A percentile compares a stretch with the other conserved stretches of the same genome.
These are phyloP conservation scores for Labrus mixtus DNA, from an alignment of 2,113 vertebrate genomes.

Conservation along the genomic window DNA sequence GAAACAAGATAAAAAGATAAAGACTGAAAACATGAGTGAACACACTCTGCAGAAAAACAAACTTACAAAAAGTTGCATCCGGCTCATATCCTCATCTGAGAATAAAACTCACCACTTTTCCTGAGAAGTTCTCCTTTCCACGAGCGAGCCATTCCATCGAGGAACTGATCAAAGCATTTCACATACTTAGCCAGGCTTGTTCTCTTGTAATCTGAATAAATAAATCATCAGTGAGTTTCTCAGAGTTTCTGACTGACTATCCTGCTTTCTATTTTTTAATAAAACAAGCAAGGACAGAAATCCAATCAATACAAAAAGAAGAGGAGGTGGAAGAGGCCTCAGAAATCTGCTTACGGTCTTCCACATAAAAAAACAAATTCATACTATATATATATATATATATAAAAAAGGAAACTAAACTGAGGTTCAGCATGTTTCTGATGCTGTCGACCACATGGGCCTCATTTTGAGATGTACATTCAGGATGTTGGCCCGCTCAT, in stretches of 20 bases:
- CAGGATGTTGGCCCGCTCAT: no score
- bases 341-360: no score
- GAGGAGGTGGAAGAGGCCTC: no score
- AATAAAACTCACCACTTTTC: conserved; percentile 86
- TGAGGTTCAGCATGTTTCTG: no score
- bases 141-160: conserved; percentile 87
- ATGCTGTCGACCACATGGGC: no score
- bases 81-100: background rate
- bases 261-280: no score
- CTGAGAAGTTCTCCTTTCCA: conserved; percentile 87
- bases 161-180: conserved; percentile 90
- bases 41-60: background rate
- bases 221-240: background rate
- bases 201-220: conserved; percentile 89
- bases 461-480: no score
- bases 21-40: background rate
- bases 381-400: no score
- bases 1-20: background rate
- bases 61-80: background rate
- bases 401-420: no score
- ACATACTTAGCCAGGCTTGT: conserved; percentile 92
- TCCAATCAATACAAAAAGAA: no score
- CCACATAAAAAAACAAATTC: no score
- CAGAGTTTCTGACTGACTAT: background rate
- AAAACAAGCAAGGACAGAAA: no score